Conservation (phyloP, 2,888 invertebrate genomes). For the Cosmia pyralina region DNA sequence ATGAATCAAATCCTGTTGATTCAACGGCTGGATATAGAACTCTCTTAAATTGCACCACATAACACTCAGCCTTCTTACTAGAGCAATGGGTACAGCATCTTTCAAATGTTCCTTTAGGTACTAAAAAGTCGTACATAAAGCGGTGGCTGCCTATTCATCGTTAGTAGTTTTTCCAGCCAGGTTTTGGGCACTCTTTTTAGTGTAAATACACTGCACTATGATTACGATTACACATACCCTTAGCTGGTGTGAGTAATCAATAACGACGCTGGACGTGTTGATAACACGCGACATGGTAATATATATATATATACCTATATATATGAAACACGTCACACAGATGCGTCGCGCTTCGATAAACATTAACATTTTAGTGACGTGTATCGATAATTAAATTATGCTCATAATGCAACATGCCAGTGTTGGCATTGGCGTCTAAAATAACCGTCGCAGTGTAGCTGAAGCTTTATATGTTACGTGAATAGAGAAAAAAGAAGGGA, state of each 20-base stretch:
- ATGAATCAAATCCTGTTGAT: slow-evolving; percentile 5
- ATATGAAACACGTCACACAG: slow-evolving; percentile 31
- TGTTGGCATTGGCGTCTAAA: slow-evolving; percentile 3
- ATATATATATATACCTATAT: no score
- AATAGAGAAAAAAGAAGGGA: neutral
- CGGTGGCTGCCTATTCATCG: slow-evolving; percentile 11
- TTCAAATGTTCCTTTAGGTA: slow-evolving; percentile 16
- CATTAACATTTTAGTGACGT: slow-evolving; percentile 24
- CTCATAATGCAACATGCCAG: slow-evolving; percentile 15
- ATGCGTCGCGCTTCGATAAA: slow-evolving; percentile 18
- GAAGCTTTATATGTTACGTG: slow-evolving; percentile 13
- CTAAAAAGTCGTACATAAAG: slow-evolving; percentile 3
- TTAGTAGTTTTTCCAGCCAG: slow-evolving; percentile 12
- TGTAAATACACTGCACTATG: slow-evolving; percentile 22
- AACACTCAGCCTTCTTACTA: slow-evolving; percentile 16
- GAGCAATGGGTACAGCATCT: neutral
- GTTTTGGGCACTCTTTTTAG: slow-evolving; percentile 2
- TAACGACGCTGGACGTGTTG: slow-evolving; percentile 29
- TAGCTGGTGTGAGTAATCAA: slow-evolving; percentile 20
- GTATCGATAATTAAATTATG: slow-evolving; percentile 7
- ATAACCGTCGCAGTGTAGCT: slow-evolving; percentile 23
- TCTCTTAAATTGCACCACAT: slow-evolving; percentile 19
- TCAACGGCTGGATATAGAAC: slow-evolving; percentile 15
- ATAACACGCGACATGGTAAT: slow-evolving; percentile 24
- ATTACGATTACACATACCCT: slow-evolving; percentile 7